Percentiles rank a stretch among this genome's conserved stretches.
Evolutionary conservation across 1,140 invertebrate genomes (phyloP).

Genomic region (Eupristina koningsbergeri): DNA sequence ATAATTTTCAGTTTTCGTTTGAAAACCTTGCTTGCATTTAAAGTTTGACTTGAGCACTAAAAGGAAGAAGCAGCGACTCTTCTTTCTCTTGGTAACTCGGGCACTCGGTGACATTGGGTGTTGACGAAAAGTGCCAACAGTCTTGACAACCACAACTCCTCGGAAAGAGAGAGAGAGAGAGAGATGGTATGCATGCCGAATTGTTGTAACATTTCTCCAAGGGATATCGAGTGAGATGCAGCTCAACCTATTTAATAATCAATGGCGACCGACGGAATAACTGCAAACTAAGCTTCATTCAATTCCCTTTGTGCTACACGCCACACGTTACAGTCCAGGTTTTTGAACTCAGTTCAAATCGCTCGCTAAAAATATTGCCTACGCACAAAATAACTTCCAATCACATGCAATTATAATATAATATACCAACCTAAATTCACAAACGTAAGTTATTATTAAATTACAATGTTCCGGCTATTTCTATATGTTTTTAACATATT

Average conservation of each 20-base stretch:
- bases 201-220: not conserved
- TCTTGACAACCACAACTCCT: too few relatives aligned
- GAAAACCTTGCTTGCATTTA: too few relatives aligned
- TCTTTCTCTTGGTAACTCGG: too few relatives aligned
- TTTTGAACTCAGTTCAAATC: not conserved
- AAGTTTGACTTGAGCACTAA: too few relatives aligned
- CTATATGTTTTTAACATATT: too few relatives aligned
- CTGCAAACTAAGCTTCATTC: not conserved
- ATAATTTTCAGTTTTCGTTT: too few relatives aligned
- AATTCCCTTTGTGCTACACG: too few relatives aligned
- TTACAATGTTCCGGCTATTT: too few relatives aligned
- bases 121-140: too few relatives aligned
- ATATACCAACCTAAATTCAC: not conserved
- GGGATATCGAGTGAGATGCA: not conserved
- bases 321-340: not conserved
- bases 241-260: not conserved
- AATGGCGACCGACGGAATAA: not conserved
- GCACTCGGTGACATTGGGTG: too few relatives aligned
- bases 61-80: too few relatives aligned
- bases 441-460: not conserved
- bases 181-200: not conserved
- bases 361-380: not conserved
- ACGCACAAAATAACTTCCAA: not conserved
- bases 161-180: not conserved
- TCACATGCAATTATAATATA: too few relatives aligned